A percentile compares a stretch with the other conserved stretches of the same genome.
Conservation (phyloP, 1,140 invertebrate species). For the Lepidurus couesii region DNA sequence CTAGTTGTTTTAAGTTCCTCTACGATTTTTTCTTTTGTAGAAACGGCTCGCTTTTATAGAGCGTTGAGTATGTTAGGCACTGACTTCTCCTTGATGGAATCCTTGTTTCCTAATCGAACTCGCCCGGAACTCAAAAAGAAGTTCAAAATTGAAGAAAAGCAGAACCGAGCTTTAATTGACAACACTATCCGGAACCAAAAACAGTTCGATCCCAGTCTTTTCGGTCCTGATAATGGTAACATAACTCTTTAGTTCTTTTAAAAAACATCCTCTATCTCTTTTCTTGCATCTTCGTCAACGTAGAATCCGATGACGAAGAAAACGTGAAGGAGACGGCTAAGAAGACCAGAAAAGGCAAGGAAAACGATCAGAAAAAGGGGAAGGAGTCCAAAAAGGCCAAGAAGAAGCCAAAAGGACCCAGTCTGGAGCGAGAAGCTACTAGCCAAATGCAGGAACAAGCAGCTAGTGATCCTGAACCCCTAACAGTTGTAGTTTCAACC, state of each 20-base stretch:
- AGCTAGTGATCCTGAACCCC: not conserved
- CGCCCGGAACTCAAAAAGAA: conserved; percentile 75
- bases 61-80: conserved; percentile 81
- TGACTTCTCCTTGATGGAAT: conserved; percentile 80
- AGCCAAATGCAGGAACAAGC: no score
- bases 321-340: not conserved
- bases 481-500: not conserved
- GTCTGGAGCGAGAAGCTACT: no score
- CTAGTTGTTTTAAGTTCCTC: conserved; percentile 23
- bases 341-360: not conserved
- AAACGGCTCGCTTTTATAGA: conserved; percentile 79
- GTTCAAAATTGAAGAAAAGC: conserved; percentile 60
- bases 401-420: not conserved
- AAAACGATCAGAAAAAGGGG: not conserved
- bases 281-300: not conserved
- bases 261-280: not conserved
- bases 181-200: conserved; percentile 50
- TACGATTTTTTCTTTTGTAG: conserved; percentile 44
- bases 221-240: conserved; percentile 23
- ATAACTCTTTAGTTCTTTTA: not conserved
- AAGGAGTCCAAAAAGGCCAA: not conserved
- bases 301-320: not conserved
- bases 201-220: conserved; percentile 45
- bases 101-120: conserved; percentile 69
- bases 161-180: conserved; percentile 52